Evolutionary conservation across 1,140 invertebrate species (phyloP), one percentile per base, ranked within the genome.

Genomic region (Platyura marginata): DNA sequence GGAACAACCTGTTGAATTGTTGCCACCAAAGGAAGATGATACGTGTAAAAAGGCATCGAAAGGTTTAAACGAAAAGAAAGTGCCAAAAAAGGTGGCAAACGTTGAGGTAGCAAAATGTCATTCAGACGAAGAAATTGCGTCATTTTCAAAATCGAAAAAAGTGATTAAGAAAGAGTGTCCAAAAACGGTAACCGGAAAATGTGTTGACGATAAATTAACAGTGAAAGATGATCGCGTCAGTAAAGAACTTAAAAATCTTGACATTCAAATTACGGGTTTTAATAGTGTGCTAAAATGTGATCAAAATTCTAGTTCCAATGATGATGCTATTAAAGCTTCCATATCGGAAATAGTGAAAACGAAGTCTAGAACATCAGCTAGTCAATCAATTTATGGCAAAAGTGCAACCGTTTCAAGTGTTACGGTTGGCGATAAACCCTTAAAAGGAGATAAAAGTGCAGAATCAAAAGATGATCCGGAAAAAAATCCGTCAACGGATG

Each of bases 321-420:
- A 51, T 21, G 44, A 51, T 6, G 49, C 51, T 11, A 49, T 59
- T n/a, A 61, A 61, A 46, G 57, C 57, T 5, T 60, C 57, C 22
- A 61, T 61, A 45, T 61, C 57, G 44, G 58, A 61, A 45, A 61
- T 58, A 33, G 58, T 61, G 2, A 61, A 61, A 44, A 61, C 58
- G 2, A 61, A 61, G 40, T 60, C 57, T 3, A 48, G 58, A 9
- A 56, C 58, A 3, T 52, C 58, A 4, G 8, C 40, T 19, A 21
- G 11, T 19, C 10, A 40, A 22, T 13, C n/a, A 21, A 21, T 9
- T 8, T 22, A 18, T 20, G 8, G 38, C 6, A 40, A 21, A 40
- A 40, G 18, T 8, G 35, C 35, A 37, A 15, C 16, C 18, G 35
- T 6, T n/a, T n/a, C n/a, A n/a, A n/a, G n/a, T n/a, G n/a, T n/a